Percentiles rank a stretch among this genome's conserved stretches.
Conservation (phyloP, 2,888 invertebrate genomes). For the Gymnosoma rotundatum region DNA sequence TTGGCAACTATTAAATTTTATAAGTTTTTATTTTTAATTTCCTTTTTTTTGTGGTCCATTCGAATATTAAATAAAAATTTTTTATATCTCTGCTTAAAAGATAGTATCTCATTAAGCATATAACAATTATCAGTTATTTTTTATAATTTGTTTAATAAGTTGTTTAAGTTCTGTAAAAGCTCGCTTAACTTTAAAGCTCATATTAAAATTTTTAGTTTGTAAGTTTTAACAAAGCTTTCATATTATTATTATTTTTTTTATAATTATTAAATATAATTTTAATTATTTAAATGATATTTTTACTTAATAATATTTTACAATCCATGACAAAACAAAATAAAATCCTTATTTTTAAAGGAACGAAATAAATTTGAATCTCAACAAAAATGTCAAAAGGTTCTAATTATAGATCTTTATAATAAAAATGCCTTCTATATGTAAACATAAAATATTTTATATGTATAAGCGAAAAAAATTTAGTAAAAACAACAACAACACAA, state of each 20-base stretch:
- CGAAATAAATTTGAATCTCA: conserved; percentile 57
- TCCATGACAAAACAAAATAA: conserved; percentile 9
- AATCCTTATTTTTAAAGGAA: conserved; percentile 17
- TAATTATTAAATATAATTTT: no score
- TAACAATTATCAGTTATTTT: conserved; percentile 15
- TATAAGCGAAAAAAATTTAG: conserved; percentile 55
- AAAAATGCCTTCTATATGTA: conserved; percentile 70
- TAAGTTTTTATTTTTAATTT: no score
- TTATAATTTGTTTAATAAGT: conserved; percentile 9
- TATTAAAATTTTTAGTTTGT: conserved; percentile 43
- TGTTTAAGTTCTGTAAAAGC: conserved; percentile 38
- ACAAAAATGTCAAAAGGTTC: conserved; percentile 47
- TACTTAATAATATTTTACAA: conserved; percentile 2
- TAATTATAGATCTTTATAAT: conserved; percentile 50
- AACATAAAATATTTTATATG: conserved; percentile 70
- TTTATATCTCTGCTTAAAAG: not conserved
- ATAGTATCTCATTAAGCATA: conserved; percentile 6
- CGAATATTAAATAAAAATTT: no score
- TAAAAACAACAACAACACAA: conserved; percentile 21
- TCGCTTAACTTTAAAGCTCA: conserved; percentile 65
- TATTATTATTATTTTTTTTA: conserved; percentile 16
- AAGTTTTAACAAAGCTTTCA: conserved; percentile 17
- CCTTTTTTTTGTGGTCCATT: no score
- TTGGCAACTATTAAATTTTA: no score
- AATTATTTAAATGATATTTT: not conserved